A percentile compares a stretch with the other conserved stretches of the same genome.
phyloP scores from a whole-genome alignment of 2,888 invertebrate genomes.

The Nomada fabriciana region DNA sequence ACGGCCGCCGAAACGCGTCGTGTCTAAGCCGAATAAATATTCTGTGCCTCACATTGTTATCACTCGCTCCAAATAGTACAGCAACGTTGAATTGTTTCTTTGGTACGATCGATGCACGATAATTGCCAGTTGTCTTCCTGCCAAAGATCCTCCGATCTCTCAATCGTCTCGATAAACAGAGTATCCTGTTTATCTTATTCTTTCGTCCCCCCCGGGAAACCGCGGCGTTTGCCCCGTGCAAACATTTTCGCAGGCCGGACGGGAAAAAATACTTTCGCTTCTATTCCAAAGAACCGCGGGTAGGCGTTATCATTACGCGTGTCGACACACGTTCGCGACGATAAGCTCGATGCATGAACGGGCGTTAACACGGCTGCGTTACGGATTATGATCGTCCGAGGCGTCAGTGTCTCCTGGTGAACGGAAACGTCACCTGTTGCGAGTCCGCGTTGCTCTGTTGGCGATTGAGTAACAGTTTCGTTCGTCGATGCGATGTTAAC shows the following conservation, averaged over 20 bases:
- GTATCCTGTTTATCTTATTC: not conserved
- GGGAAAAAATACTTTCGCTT: not conserved
- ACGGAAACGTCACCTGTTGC: slow-evolving; percentile 50
- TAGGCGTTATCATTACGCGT: not conserved
- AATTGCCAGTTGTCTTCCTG: not conserved
- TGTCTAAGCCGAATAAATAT: slow-evolving; percentile 10
- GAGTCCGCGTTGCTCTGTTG: not conserved
- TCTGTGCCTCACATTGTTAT: not conserved
- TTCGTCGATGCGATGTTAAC: not conserved
- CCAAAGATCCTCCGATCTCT: too few species aligned
- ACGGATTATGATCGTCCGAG: not conserved
- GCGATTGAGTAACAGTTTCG: not conserved
- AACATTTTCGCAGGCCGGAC: not conserved
- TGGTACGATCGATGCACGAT: not conserved
- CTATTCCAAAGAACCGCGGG: not conserved
- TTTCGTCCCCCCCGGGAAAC: not conserved
- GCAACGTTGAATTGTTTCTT: not conserved
- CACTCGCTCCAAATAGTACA: too few species aligned
- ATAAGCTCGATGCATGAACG: not conserved
- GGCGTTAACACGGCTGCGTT: not conserved
- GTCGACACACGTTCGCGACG: not conserved
- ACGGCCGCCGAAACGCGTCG: too few species aligned
- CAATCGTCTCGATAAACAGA: too few species aligned
- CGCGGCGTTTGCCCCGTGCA: not conserved
- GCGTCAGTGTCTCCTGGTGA: slow-evolving; percentile 6